Percentiles rank a stretch among this genome's conserved stretches.
Evolutionary conservation across 1,140 invertebrate species (phyloP).

Genomic region (Drosophila setifemur): DNA sequence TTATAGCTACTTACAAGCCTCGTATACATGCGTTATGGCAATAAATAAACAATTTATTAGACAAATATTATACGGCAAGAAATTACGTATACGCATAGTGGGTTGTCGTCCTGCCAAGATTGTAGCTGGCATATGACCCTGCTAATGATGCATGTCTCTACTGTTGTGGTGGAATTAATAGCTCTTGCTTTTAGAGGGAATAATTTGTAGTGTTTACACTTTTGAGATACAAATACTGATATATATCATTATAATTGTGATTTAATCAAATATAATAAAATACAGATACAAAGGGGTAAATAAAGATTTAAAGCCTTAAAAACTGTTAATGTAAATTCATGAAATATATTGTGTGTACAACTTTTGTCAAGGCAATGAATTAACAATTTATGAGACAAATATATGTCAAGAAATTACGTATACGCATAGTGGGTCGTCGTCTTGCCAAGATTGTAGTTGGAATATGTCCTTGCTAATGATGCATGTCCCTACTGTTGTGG

Average conservation of each 20-base stretch:
- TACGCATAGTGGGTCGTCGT: conserved; percentile 5
- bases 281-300: too few species aligned
- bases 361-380: conserved; percentile 47
- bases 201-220: background rate
- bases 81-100: conserved; percentile 23
- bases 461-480: conserved; percentile 25
- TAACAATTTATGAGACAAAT: conserved; percentile 57
- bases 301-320: too few species aligned
- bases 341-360: too few species aligned
- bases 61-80: conserved; percentile 31
- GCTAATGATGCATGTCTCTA: conserved; percentile 26
- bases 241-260: too few species aligned
- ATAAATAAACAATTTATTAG: conserved; percentile 66
- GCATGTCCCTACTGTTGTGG: conserved; percentile 5
- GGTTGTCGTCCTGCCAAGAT: background rate
- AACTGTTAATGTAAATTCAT: too few species aligned
- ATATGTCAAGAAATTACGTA: conserved; percentile 17
- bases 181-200: too few species aligned
- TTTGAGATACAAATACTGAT: too few species aligned
- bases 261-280: too few species aligned
- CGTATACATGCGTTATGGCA: conserved; percentile 19
- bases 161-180: too few species aligned
- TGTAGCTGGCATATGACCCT: conserved; percentile 13
- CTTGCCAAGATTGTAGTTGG: background rate
- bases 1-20: conserved; percentile 49